Evolutionary conservation across 2,888 invertebrate species (phyloP).

Genomic region (Resseliella maxima): DNA sequence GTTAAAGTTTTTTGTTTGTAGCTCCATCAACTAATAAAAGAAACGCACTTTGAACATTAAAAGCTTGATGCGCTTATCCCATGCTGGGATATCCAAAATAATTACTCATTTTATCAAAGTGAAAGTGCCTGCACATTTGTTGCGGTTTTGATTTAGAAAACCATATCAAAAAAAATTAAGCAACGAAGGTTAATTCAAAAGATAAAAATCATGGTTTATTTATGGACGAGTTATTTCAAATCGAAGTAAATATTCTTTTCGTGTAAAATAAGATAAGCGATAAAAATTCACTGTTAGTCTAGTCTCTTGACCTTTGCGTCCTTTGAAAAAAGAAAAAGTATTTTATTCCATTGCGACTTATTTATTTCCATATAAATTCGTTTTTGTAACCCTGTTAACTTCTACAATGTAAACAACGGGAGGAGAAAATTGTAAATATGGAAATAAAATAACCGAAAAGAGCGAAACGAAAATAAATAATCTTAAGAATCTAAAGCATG

Average conservation of each 20-base stretch:
- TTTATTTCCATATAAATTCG: conserved; percentile 53
- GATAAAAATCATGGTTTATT: not conserved
- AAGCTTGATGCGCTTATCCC: not conserved
- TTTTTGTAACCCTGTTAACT: not conserved
- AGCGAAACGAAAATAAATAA: conserved; percentile 47
- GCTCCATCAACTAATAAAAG: not conserved
- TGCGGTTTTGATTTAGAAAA: not conserved
- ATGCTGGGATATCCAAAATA: not conserved
- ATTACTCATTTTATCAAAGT: conserved; percentile 9
- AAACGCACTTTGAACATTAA: not conserved
- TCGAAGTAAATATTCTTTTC: not conserved
- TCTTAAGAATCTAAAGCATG: not conserved
- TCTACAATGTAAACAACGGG: not conserved
- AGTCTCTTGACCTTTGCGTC: conserved; percentile 11
- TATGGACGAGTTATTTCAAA: not conserved
- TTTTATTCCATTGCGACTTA: conserved; percentile 8
- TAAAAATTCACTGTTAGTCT: conserved; percentile 35
- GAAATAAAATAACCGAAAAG: conserved; percentile 50
- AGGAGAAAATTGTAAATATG: conserved; percentile 38
- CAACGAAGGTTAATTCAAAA: too few species aligned
- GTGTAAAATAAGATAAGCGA: conserved; percentile 24
- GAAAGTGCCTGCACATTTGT: not conserved
- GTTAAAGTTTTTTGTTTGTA: not conserved
- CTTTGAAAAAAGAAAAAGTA: not conserved
- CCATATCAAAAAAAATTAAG: not conserved